A percentile compares a stretch with the other conserved stretches of the same genome.
These are phyloP conservation scores for Graptemys geographica DNA, from an alignment of 2,797 vertebrate species.

Conservation along the genomic window DNA sequence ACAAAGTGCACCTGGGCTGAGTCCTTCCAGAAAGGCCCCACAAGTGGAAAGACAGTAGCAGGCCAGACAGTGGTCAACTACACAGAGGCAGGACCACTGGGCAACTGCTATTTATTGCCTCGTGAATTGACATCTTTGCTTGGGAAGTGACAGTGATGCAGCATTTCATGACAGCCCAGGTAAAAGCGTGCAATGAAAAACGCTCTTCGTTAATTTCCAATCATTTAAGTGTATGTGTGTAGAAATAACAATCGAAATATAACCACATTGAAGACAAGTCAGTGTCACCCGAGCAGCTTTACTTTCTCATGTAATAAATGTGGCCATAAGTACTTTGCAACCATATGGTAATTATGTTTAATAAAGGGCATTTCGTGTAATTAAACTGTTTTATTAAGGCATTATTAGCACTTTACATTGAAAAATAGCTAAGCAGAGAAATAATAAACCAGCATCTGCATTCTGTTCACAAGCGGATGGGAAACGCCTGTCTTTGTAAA, in stretches of 20 bases:
- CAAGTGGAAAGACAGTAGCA: not conserved
- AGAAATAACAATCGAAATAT: not conserved
- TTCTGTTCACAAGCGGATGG: conserved; percentile 36
- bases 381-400: conserved; percentile 69
- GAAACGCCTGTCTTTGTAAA: not conserved
- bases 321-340: conserved; percentile 30
- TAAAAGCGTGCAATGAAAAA: rapidly evolving
- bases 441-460: conserved; percentile 29
- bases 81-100: not conserved
- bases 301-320: not conserved
- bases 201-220: not conserved
- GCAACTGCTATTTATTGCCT: not conserved
- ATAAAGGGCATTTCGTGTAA: conserved; percentile 61
- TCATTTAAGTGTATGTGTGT: rapidly evolving
- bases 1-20: not conserved
- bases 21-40: not conserved
- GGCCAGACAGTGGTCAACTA: not conserved
- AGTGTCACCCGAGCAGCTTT: not conserved
- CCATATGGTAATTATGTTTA: conserved; percentile 51
- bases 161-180: not conserved
- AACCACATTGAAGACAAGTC: not conserved
- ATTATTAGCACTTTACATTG: conserved; percentile 67
- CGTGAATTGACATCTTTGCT: not conserved
- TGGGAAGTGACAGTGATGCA: not conserved
- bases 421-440: conserved; percentile 59